Evolutionary conservation across 37 sponge, comb jelly and placozoan genomes (phyloP), one percentile per base, ranked within the genome.

Genomic region (Petrosia ficiformis): DNA sequence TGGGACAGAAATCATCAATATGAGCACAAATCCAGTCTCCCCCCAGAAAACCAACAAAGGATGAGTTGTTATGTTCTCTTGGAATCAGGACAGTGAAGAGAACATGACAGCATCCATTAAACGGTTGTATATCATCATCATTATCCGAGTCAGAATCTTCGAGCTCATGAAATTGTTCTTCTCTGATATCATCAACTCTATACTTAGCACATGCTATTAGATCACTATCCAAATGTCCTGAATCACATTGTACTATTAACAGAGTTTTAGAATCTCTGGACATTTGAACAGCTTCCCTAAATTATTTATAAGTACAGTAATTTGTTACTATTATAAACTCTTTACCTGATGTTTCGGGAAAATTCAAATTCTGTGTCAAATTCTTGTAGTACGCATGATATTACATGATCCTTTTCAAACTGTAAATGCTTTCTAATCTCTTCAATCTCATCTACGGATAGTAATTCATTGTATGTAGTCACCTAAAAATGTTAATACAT

Each of bases 191-290:
- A 41, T 77, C 77, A 39, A 87, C 65, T 33, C 87, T 75, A 42
- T 95, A 79, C 42, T 93, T 69, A 38, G 96, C 96, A 79, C 96
- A 95, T 2, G 96, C 92, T 42, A 95, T 78, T 39, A 95, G 87
- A 68, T 95, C 86, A 61, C 70, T 74, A 70, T 83, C 82, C 34
- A 86, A 36, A 58, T 92, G 84, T 5, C 96, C 96, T 59, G 83
- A 78, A 59, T 89, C 92, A 80, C 96, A 95, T 72, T 92, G 96
- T 19, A 94, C 78, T 30, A 94, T 60, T 5, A 91, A 56, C 4
- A 91, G 79, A 48, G 54, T 19, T 48, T 8, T 48, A 48, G 8
- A 19, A 48, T 48, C 14, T n/a, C n/a, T n/a, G n/a, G 16, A 48
- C 16, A 10, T 10, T n/a, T n/a, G 63, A 61, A 26, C 11, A 26